These are phyloP conservation scores for Siphamia tubifer DNA, from an alignment of 2,113 vertebrate genomes.

Conservation along the genomic window DNA sequence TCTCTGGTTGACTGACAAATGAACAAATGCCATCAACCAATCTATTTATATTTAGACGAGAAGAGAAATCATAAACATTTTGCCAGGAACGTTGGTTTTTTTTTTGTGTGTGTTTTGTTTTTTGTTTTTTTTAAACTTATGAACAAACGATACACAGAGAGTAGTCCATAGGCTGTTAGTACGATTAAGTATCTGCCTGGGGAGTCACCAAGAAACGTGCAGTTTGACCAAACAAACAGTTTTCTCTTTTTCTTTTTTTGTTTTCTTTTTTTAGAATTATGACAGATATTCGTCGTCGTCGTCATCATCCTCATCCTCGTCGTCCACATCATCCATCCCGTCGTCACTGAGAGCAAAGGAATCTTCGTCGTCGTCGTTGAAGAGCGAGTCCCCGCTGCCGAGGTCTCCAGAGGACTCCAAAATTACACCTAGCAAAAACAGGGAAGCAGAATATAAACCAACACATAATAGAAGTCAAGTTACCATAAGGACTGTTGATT, in stretches of 20 bases:
- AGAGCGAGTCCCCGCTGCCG: constrained; percentile 89
- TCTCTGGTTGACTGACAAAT: constrained; percentile 54
- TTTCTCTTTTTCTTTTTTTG: constrained; percentile 44
- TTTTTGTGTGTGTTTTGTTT: no score
- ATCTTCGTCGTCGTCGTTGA: constrained; percentile 77
- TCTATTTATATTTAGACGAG: constrained; percentile 51
- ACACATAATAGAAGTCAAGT: no score
- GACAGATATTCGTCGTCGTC: constrained; percentile 90
- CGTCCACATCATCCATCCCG: constrained; percentile 87
- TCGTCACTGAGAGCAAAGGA: constrained; percentile 82
- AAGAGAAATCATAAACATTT: constrained; percentile 61
- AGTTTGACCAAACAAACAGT: constrained; percentile 75
- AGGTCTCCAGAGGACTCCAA: constrained; percentile 93
- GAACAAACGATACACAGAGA: constrained; percentile 89
- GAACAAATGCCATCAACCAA: constrained; percentile 49
- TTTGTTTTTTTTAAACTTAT: constrained; percentile 77
- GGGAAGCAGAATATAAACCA: not conserved
- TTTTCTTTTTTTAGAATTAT: constrained; percentile 42
- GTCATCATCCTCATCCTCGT: constrained; percentile 88
- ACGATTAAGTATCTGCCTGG: constrained; percentile 78
- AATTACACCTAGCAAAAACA: constrained; percentile 76
- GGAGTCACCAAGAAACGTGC: constrained; percentile 84
- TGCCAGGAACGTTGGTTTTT: constrained; percentile 54
- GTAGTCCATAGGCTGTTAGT: constrained; percentile 83
- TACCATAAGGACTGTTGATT: no score